phyloP scores from a whole-genome alignment of 2,797 vertebrate genomes.

The Sebastiscus tertius region DNA sequence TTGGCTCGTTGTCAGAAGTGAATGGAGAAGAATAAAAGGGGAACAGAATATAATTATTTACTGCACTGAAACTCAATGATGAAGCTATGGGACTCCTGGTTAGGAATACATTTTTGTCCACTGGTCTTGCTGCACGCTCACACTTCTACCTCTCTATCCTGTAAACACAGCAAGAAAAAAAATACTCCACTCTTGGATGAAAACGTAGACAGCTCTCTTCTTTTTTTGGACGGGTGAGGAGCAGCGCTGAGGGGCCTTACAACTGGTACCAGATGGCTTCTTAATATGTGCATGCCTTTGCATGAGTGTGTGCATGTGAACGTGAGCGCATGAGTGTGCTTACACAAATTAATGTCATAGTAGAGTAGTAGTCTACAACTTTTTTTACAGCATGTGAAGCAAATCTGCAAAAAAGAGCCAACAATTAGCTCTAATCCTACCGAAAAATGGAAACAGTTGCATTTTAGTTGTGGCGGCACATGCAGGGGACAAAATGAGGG shows the following conservation, averaged over 20 bases:
- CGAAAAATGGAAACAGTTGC: conserved; percentile 1
- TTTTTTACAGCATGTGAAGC: conserved; percentile 8
- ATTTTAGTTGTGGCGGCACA: conserved; percentile 5
- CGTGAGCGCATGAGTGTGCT: conserved; percentile 28
- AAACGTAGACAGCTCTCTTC: conserved; percentile 77
- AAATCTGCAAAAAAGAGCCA: conserved; percentile 27
- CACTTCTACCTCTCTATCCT: conserved; percentile 34
- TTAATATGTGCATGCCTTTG: conserved; percentile 73
- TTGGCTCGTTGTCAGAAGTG: conserved; percentile 13
- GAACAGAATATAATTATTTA: conserved; percentile 15
- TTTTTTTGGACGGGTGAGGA: conserved; percentile 73
- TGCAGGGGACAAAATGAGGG: conserved; percentile 1
- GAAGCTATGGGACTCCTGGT: neutral
- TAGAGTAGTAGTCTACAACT: neutral
- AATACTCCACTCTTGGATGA: conserved; percentile 66
- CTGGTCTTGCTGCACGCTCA: conserved; percentile 41
- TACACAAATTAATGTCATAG: conserved; percentile 43
- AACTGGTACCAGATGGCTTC: conserved; percentile 87
- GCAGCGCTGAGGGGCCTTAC: conserved; percentile 68
- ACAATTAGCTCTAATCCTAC: conserved; percentile 33
- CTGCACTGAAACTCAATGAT: conserved; percentile 8
- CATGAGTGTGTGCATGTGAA: conserved; percentile 50
- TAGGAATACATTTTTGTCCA: conserved; percentile 18
- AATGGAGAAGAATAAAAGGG: conserved; percentile 3
- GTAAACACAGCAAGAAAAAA: conserved; percentile 62